Conservation (phyloP, 2,888 invertebrate genomes). For the Noctua janthe region DNA sequence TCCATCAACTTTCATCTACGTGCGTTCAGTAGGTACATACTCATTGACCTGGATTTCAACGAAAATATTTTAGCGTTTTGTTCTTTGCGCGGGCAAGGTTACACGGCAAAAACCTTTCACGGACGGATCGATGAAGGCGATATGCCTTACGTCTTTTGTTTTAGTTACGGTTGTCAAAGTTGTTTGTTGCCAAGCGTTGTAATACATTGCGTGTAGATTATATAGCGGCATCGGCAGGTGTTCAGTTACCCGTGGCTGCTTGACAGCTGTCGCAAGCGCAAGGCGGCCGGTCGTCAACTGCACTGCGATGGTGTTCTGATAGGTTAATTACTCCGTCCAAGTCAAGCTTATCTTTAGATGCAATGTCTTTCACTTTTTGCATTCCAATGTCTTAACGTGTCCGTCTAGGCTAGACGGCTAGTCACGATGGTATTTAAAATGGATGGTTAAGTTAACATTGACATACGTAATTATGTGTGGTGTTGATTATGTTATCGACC, state of each 20-base stretch:
- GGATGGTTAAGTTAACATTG: slow-evolving; percentile 16
- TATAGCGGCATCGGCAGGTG: slow-evolving; percentile 52
- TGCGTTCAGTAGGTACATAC: slow-evolving; percentile 55
- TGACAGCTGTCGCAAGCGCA: slow-evolving; percentile 75
- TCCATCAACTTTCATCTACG: slow-evolving; percentile 74
- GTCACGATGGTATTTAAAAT: slow-evolving; percentile 2
- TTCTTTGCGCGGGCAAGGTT: slow-evolving; percentile 76
- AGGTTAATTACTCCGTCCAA: slow-evolving; percentile 68
- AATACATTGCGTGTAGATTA: slow-evolving; percentile 51
- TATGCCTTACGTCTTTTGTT: slow-evolving; percentile 68
- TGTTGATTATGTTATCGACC: neutral
- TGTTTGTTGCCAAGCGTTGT: slow-evolving; percentile 68
- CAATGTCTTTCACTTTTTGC: slow-evolving; percentile 66
- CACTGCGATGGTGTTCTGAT: slow-evolving; percentile 60
- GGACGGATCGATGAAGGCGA: slow-evolving; percentile 65
- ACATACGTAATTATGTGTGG: slow-evolving; percentile 9
- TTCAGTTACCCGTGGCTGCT: slow-evolving; percentile 71
- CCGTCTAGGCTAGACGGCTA: slow-evolving; percentile 23
- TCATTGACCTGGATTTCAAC: slow-evolving; percentile 78
- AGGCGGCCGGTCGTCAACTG: slow-evolving; percentile 66
- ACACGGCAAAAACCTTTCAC: slow-evolving; percentile 75
- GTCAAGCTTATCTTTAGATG: slow-evolving; percentile 55
- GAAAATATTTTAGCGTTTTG: slow-evolving; percentile 72
- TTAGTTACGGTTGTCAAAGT: slow-evolving; percentile 59
- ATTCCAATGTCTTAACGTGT: slow-evolving; percentile 52